Evolutionary conservation across 92 coral and sea anemone genomes (phyloP).

Genomic region (Siderastrea siderea): DNA sequence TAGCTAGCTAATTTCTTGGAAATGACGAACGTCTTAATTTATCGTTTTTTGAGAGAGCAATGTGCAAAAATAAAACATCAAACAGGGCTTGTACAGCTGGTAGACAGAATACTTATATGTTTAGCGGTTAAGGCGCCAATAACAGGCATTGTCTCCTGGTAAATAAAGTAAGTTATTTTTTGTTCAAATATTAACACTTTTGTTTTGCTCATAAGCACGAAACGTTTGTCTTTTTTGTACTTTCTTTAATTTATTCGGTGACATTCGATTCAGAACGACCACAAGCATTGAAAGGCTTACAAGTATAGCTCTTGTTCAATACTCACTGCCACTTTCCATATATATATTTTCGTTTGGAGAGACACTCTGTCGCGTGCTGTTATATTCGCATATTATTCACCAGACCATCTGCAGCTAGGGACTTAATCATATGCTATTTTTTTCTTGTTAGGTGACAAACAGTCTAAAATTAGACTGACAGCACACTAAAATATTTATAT

Average conservation of each 20-base stretch:
- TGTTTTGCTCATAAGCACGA: no score
- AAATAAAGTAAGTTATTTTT: no score
- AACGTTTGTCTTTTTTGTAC: no score
- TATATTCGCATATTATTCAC: neutral
- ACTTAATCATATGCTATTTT: neutral
- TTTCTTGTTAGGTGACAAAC: neutral
- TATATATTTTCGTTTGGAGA: neutral
- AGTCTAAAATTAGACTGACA: constrained; percentile 25
- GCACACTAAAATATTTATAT: neutral
- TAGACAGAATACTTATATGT: neutral
- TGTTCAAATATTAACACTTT: no score
- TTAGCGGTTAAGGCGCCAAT: neutral
- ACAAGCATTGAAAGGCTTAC: neutral
- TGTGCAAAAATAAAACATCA: no score
- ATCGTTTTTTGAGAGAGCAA: no score
- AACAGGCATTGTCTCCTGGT: neutral
- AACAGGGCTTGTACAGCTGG: no score
- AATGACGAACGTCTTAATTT: no score
- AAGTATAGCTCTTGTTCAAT: no score
- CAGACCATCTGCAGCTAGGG: neutral
- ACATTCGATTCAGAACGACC: no score
- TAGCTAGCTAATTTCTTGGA: no score
- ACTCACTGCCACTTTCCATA: no score
- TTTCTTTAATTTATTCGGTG: neutral
- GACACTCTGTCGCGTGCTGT: neutral